phyloP scores from a whole-genome alignment of 2,113 vertebrate species.

The Malurus alboscapulatus region DNA sequence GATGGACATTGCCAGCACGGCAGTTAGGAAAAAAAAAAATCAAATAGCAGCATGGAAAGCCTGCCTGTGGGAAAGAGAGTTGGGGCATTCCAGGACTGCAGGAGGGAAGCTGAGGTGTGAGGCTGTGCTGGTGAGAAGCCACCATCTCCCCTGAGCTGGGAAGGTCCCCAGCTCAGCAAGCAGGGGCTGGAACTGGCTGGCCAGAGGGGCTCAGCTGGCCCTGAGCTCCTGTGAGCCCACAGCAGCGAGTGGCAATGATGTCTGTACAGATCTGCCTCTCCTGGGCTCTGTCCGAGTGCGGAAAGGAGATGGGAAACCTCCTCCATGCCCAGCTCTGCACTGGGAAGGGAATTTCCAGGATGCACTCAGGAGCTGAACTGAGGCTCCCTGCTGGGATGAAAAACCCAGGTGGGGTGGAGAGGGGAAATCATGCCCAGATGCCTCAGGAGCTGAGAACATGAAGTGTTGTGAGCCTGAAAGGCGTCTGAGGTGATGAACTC shows the following conservation, averaged over 20 bases:
- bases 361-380: not conserved
- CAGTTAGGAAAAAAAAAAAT: not conserved
- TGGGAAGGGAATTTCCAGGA: not conserved
- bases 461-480: not conserved
- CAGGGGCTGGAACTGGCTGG: not conserved
- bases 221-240: not conserved
- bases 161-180: not conserved
- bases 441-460: not conserved
- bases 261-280: not conserved
- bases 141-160: not conserved
- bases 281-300: not conserved
- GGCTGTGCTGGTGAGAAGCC: not conserved
- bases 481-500: not conserved
- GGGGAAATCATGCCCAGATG: not conserved
- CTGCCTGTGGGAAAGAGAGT: not conserved
- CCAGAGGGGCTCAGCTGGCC: not conserved
- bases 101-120: not conserved
- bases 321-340: not conserved
- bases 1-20: not conserved
- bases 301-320: not conserved
- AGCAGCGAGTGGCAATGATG: not conserved
- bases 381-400: not conserved
- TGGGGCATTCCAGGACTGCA: not conserved
- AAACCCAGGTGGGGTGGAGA: not conserved
- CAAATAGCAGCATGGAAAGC: slow-evolving; percentile 39